A percentile compares a stretch with the other conserved stretches of the same genome.
Conservation (phyloP, 2,113 vertebrate species). For the Rhabdornis inornatus region DNA sequence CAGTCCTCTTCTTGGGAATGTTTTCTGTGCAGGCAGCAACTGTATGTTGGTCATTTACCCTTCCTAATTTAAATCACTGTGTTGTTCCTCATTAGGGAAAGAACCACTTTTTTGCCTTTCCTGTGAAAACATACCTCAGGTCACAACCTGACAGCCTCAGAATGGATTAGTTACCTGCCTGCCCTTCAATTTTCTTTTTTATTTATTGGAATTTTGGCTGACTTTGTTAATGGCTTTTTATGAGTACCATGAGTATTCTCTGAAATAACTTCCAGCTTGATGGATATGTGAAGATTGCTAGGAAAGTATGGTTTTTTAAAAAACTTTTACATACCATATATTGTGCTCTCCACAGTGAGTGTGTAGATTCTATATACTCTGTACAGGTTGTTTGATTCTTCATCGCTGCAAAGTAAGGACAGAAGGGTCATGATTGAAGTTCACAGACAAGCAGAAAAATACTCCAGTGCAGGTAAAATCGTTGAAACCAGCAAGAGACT, state of each 20-base stretch:
- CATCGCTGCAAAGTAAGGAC: background rate
- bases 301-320: accelerated
- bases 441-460: background rate
- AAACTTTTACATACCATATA: background rate
- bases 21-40: background rate
- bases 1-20: background rate
- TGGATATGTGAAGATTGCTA: background rate
- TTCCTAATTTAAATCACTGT: background rate
- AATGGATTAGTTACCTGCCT: background rate
- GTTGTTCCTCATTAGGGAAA: background rate
- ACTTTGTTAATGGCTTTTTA: background rate
- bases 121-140: background rate
- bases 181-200: background rate
- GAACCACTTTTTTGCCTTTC: background rate
- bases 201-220: background rate
- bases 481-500: background rate
- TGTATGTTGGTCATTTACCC: background rate
- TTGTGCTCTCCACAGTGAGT: background rate
- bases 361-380: background rate
- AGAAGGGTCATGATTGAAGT: background rate
- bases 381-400: background rate
- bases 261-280: background rate
- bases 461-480: background rate
- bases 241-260: background rate
- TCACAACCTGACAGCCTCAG: background rate